Conservation (phyloP, 2,888 invertebrate genomes). For the Microctonus brassicae region DNA sequence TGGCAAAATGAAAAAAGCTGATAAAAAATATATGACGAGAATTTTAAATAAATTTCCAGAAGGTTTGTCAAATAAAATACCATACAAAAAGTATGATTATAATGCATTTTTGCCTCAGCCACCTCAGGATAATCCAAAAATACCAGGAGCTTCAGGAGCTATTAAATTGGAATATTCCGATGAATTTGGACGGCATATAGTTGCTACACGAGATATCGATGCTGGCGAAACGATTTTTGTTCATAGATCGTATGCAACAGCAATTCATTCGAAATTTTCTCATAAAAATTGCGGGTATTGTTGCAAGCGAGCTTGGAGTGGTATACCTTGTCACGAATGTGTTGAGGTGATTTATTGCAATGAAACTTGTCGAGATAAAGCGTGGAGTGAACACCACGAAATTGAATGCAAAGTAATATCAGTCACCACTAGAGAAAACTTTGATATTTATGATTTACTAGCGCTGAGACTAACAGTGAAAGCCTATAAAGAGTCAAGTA, state of each 20-base stretch:
- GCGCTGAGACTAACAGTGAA: too few species aligned
- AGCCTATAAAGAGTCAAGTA: too few species aligned
- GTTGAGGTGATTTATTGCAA: conserved; percentile 80
- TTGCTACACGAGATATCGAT: conserved; percentile 77
- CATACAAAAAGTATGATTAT: too few species aligned
- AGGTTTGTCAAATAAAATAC: background rate
- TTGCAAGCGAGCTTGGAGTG: conserved; percentile 73
- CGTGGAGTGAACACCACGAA: conserved; percentile 82
- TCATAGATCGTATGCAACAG: conserved; percentile 81
- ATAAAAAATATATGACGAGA: background rate
- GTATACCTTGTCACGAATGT: conserved; percentile 74
- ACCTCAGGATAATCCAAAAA: conserved; percentile 54
- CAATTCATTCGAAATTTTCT: conserved; percentile 72
- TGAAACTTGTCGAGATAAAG: conserved; percentile 74
- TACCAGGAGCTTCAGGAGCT: conserved; percentile 76
- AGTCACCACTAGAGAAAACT: too few species aligned
- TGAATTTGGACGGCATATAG: conserved; percentile 79
- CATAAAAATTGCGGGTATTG: conserved; percentile 80
- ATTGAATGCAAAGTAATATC: too few species aligned
- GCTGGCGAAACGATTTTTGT: conserved; percentile 83
- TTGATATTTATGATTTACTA: too few species aligned
- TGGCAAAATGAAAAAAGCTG: background rate
- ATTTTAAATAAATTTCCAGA: background rate
- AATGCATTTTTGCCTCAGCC: too few species aligned
- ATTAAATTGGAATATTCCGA: conserved; percentile 73